Percentiles rank a stretch among this genome's conserved stretches.
These are phyloP conservation scores for Diarsia dahlii DNA, from an alignment of 2,888 invertebrate species.

Conservation along the genomic window DNA sequence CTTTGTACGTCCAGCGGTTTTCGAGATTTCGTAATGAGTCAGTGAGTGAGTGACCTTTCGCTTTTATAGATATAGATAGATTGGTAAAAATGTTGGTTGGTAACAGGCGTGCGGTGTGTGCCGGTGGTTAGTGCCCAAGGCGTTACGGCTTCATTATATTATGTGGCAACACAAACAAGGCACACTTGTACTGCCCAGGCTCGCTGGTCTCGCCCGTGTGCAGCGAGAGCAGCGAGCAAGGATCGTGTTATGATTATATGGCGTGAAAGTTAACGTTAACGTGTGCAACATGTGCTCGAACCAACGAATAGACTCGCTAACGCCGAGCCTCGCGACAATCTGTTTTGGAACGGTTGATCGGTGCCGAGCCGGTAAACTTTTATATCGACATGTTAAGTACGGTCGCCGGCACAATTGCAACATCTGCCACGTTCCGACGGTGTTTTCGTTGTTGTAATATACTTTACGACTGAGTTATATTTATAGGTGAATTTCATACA, in stretches of 20 bases:
- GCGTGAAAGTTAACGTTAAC: constrained; percentile 54
- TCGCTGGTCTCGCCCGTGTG: too few relatives aligned
- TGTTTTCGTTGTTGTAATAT: constrained; percentile 52
- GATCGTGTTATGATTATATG: constrained; percentile 55
- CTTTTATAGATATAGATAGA: too few relatives aligned
- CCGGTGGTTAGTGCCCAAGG: constrained; percentile 27
- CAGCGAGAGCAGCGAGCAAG: constrained; percentile 23
- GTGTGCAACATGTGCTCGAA: constrained; percentile 60
- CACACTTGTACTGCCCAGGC: constrained; percentile 5
- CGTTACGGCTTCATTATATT: constrained; percentile 42
- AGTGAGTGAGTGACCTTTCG: too few relatives aligned
- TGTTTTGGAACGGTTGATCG: constrained; percentile 62
- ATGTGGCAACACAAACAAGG: constrained; percentile 38
- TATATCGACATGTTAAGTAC: constrained; percentile 68
- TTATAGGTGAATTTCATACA: constrained; percentile 42
- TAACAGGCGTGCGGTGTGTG: not conserved
- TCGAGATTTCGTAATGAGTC: too few relatives aligned
- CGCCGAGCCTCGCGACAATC: constrained; percentile 56
- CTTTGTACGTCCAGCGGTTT: too few relatives aligned
- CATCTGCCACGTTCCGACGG: constrained; percentile 60
- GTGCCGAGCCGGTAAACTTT: constrained; percentile 64
- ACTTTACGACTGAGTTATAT: constrained; percentile 53
- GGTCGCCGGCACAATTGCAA: constrained; percentile 58
- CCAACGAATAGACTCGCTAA: constrained; percentile 55
- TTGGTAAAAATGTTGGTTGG: constrained; percentile 13